Evolutionary conservation across 92 coral and sea anemone genomes (phyloP).

Genomic region (Scolanthus callimorphus): DNA sequence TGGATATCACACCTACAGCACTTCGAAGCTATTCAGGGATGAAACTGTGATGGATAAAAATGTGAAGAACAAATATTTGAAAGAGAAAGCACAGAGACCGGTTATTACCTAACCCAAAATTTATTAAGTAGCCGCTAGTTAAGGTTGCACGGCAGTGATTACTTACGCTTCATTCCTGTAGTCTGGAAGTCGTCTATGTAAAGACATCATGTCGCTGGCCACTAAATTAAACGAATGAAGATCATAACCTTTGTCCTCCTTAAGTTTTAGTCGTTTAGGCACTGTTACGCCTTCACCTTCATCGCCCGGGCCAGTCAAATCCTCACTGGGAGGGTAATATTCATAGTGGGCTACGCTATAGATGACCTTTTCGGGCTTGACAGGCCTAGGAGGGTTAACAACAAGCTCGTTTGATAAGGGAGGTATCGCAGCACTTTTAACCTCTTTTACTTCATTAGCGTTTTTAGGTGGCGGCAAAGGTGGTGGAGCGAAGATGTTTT

Average conservation of each 20-base stretch:
- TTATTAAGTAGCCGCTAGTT: too few relatives aligned
- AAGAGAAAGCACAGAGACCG: too few relatives aligned
- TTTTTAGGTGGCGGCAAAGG: conserved; percentile 18
- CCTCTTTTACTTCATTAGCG: background rate
- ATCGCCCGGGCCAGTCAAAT: conserved; percentile 69
- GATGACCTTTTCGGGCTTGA: conserved; percentile 27
- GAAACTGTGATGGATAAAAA: background rate
- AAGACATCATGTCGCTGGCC: conserved; percentile 74
- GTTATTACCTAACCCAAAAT: too few relatives aligned
- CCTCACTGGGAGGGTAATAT: conserved; percentile 54
- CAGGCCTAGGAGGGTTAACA: background rate
- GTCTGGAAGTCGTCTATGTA: conserved; percentile 60
- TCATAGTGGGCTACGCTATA: conserved; percentile 64
- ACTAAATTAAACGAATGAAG: conserved; percentile 70
- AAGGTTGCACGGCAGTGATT: too few relatives aligned
- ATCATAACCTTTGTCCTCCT: conserved; percentile 66
- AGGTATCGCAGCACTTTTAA: background rate
- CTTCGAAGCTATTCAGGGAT: background rate
- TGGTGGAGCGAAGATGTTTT: conserved; percentile 4
- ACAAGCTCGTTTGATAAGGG: conserved; percentile 1
- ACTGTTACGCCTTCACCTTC: conserved; percentile 65
- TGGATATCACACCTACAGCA: too few relatives aligned
- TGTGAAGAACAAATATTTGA: too few relatives aligned
- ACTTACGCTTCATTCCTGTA: conserved; percentile 60
- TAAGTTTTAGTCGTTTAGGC: conserved; percentile 43